These are phyloP conservation scores for Columba livia DNA, from an alignment of 2,113 vertebrate species.

Conservation along the genomic window DNA sequence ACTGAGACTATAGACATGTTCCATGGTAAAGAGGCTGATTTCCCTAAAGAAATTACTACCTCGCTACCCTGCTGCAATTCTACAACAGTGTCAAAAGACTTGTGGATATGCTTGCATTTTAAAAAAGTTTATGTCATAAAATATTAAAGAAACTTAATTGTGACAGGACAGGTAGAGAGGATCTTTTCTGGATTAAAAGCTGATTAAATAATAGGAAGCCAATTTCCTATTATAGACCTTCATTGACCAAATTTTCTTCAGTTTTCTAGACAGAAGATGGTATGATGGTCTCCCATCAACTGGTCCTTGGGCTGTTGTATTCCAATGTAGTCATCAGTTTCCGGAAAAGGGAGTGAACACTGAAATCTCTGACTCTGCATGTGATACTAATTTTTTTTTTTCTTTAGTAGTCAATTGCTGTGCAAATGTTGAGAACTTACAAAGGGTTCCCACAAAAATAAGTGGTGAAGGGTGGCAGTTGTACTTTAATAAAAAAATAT, in stretches of 20 bases:
- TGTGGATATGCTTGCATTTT: background rate
- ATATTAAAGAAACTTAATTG: background rate
- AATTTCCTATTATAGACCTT: background rate
- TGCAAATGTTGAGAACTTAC: background rate
- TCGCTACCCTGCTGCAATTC: background rate
- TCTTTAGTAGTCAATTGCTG: background rate
- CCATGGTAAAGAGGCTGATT: background rate
- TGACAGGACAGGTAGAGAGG: background rate
- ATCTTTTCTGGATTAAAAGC: background rate
- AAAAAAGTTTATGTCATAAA: background rate
- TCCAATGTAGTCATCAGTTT: background rate
- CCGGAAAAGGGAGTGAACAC: background rate
- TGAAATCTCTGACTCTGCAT: background rate
- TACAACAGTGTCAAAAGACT: background rate
- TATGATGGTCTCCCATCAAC: accelerated
- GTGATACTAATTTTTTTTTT: background rate
- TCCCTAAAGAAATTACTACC: background rate
- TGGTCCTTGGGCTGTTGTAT: background rate
- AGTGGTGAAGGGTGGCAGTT: background rate
- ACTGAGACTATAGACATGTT: background rate
- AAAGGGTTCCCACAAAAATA: background rate
- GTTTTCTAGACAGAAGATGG: background rate
- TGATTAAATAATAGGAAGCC: background rate
- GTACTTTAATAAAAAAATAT: background rate
- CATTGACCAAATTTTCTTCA: background rate